Percentiles rank a stretch among this genome's conserved stretches.
Evolutionary conservation across 2,113 vertebrate species (phyloP).

Genomic region (Mustela lutreola): DNA sequence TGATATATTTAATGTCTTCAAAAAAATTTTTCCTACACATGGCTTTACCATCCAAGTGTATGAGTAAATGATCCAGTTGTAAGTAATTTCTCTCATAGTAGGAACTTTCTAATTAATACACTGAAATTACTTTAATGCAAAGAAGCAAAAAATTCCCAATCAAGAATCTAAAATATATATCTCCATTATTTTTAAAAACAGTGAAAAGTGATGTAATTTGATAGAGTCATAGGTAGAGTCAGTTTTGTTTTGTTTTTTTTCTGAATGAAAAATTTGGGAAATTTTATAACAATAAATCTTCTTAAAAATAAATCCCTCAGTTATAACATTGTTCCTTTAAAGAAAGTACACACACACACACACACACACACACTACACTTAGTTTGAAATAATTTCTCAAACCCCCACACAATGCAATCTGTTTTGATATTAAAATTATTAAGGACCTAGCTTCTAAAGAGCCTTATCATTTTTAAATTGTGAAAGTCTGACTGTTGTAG

Average conservation of each 20-base stretch:
- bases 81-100: neutral
- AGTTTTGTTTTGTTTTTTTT: neutral
- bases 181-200: neutral
- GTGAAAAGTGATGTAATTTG: neutral
- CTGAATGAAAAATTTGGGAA: neutral
- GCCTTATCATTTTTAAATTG: neutral
- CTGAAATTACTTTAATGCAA: neutral
- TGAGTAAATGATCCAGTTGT: neutral
- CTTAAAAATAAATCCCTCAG: neutral
- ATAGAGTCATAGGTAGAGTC: neutral
- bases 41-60: neutral
- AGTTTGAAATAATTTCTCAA: neutral
- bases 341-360: neutral
- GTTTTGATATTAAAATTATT: conserved; percentile 22
- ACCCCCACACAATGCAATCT: neutral
- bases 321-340: neutral
- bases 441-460: neutral
- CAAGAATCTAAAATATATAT: neutral
- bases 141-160: neutral
- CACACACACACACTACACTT: neutral
- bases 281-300: neutral
- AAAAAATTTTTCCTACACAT: neutral
- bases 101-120: neutral
- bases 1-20: neutral
- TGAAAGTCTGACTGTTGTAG: neutral